These are phyloP conservation scores for Cephus runcator DNA, from an alignment of 2,888 invertebrate genomes.

Conservation along the genomic window DNA sequence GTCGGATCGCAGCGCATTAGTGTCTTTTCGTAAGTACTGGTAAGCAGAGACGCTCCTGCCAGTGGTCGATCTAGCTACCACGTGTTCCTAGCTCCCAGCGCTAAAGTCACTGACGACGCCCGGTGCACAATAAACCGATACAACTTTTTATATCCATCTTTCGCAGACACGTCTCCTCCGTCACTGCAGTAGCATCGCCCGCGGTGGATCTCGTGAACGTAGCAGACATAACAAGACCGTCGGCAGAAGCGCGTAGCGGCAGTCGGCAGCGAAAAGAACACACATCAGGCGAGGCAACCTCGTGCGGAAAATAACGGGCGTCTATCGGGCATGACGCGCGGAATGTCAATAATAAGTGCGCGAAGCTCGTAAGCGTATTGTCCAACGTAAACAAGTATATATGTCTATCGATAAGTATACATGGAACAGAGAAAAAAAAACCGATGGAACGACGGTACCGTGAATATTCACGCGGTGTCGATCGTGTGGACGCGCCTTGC, in stretches of 20 bases:
- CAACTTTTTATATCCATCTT: background rate
- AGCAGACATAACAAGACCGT: background rate
- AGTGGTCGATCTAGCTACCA: background rate
- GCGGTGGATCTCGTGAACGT: background rate
- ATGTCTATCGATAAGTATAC: background rate
- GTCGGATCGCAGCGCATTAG: background rate
- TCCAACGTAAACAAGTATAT: background rate
- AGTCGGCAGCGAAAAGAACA: background rate
- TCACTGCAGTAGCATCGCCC: too few relatives aligned
- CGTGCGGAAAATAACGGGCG: background rate
- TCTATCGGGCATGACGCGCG: background rate
- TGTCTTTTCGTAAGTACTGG: background rate
- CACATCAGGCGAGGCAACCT: background rate
- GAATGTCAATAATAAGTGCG: background rate
- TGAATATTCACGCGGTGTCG: background rate
- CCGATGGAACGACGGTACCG: background rate
- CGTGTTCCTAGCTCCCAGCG: background rate
- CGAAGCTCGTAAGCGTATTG: background rate
- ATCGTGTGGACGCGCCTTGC: background rate
- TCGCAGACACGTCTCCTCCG: background rate
- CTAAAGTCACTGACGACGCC: too few relatives aligned
- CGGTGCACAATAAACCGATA: too few relatives aligned
- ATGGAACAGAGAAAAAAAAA: background rate
- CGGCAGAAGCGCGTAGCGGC: background rate
- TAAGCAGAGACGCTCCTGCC: background rate